Evolutionary conservation across 2,797 vertebrate genomes (phyloP), one percentile per base, ranked within the genome.

Genomic region (Crax fasciolata): DNA sequence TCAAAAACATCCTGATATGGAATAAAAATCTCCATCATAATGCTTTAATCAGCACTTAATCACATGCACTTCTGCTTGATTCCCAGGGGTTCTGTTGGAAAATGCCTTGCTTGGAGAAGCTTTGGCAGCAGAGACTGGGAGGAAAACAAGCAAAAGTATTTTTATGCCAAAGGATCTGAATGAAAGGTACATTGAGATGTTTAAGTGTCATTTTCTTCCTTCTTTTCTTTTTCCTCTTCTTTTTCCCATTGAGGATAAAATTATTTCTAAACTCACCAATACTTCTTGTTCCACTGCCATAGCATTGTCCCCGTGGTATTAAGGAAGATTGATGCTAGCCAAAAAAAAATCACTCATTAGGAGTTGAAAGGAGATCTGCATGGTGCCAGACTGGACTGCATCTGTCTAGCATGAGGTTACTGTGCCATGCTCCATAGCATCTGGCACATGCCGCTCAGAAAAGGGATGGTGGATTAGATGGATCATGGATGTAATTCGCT

Each of bases 401-500:
- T 78, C 93, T 96, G 91, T 62, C 87, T 84, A 87, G 72, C 66
- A 59, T 15, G 58, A 78, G 62, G 61, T 57, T 77, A 41, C 43
- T 58, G 49, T 70, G 61, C 55, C 54, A 27, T 91, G 70, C 48
- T 78, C 51, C 15, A 9, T 27, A 84, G 87, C 96, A 92, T 92
- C 92, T 97, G 95, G 89, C 79, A 78, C 72, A 65, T 84, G 78
- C 68, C 90, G 66, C 58, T 83, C 76, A 84, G 76, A 59, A 51
- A 84, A 93, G 55, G 66, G 44, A 39, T 28, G 11, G 39, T 87
- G 79, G 92, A 92, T 87, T 93, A 95, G 84, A 95, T 84, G 70
- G 92, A 94, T 92, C 90, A 63, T 27, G 30, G 73, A 46, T 87
- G 76, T 92, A 95, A 94, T 94, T 82, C 89, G 92, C 75, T 92